Evolutionary conservation across 2,113 vertebrate species (phyloP).

Genomic region (Sus scrofa): T2T-Sscrofa CM000812.6:256754501-256755000

Average conservation of each 20-base stretch:
- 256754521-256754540: not conserved
- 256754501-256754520: not conserved
- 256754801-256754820: not conserved
- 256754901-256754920: not conserved
- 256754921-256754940: not conserved
- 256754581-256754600: not conserved
- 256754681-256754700: not conserved
- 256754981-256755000: not conserved
- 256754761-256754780: not conserved
- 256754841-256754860: not conserved
- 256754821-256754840: not conserved
- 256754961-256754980: slow-evolving; percentile 10
- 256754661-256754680: not conserved
- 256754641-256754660: not conserved
- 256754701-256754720: not conserved
- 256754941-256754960: not conserved
- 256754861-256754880: not conserved
- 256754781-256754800: not conserved
- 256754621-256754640: not conserved
- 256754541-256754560: not conserved
- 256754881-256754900: not conserved
- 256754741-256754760: not conserved
- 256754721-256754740: not conserved
- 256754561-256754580: not conserved
- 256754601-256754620: not conserved